Base-by-base conservation (phyloP, 2,888 invertebrate genomes). In the Entomobrya multifasciata region DNA sequence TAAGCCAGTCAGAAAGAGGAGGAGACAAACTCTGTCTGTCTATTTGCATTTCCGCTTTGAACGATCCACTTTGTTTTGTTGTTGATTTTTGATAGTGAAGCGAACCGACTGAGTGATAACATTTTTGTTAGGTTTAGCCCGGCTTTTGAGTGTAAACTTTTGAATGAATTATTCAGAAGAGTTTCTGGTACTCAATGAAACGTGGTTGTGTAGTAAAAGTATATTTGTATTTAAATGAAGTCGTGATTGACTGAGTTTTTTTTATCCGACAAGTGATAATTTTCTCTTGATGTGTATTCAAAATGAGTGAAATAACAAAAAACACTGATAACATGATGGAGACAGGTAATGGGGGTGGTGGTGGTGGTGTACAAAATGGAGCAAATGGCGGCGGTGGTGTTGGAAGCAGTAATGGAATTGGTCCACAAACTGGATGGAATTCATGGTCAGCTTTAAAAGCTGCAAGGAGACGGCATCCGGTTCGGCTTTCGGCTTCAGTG, bases 361-460 rank as follows among this genome's bases (percentile, higher is more conserved):
- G 17, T 74, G 55, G 41, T 15, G 74, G 27, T n/a, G 74, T 10
- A n/a, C n/a, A 17, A 55, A 55, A 44, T 55, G 55, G 36, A 36
- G 36, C 36, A 36, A 4, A 36, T n/a, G 74, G 17, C 25, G 27
- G 25, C 8, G 8, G 1, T 44, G 25, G 20, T 13, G 70, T 15
- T 44, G 47, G 27, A n/a, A 62, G 30, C 70, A 82, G 36, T 60
- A 60, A 60, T 52, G 82, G 81, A 25, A 70, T 81, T n/a, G 70
- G 70, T 20, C 11, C 60, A 11, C 30, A 60, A 20, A 65, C 65
- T 83, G 83, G 83, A 76, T 90, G 90, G 90, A 89, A 89, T 74
- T 90, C 90, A n/a, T 90, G 90, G 90, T 90, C 90, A 87, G 90
- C 90, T 22, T 74, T 90, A 79, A 90, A 90, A 87, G 89, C 86